Base-by-base conservation (phyloP, 2,888 invertebrate species). In the Volucella inflata region DNA sequence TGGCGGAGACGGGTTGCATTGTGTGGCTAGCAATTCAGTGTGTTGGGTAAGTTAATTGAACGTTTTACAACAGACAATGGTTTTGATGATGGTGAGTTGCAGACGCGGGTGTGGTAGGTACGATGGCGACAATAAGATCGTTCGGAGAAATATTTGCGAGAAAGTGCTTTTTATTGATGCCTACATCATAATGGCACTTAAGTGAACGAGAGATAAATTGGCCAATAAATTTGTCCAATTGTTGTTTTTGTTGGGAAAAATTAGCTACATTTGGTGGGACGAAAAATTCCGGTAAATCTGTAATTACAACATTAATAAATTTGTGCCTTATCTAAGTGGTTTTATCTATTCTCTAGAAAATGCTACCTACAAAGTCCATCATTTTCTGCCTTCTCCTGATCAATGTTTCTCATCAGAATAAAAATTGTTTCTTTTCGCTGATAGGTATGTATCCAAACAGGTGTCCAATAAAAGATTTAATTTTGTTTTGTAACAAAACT, bases 1-100 rank as follows among this genome's bases (percentile, higher is more conserved):
- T 76, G 67, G 59, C 53, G 30, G 17, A 51, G 44, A 46, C 36
- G 64, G 46, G 8, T n/a, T 62, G 42, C 42, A 67, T 53, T 67
- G n/a, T 9, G n/a, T 10, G 11, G 6, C 14, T 1, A 4, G 1
- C 38, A 40, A 17, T 9, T n/a, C 44, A 30, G 4, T 6, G 55
- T 57, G 44, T 57, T 75, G 55, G 46, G 53, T 55, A 12, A 68
- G 60, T 68, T 77, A 60, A 48, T 62, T 57, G 40, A 48, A 30
- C 53, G 17, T 42, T 60, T 48, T 50, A 42, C 50, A 42, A 55
- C 51, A 21, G 17, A 68, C 44, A 68, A 68, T 59, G 51, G 59
- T 44, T 40, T 10, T 30, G 4, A 21, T n/a, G 48, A 17, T 16
- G 3, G 50, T 57, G 30, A 16, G 68, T 6, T 36, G 14, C 44